Percentiles rank a stretch among this genome's conserved stretches.
phyloP scores from a whole-genome alignment of 2,113 vertebrate species.

The Chamaetylas fuelleborni region DNA sequence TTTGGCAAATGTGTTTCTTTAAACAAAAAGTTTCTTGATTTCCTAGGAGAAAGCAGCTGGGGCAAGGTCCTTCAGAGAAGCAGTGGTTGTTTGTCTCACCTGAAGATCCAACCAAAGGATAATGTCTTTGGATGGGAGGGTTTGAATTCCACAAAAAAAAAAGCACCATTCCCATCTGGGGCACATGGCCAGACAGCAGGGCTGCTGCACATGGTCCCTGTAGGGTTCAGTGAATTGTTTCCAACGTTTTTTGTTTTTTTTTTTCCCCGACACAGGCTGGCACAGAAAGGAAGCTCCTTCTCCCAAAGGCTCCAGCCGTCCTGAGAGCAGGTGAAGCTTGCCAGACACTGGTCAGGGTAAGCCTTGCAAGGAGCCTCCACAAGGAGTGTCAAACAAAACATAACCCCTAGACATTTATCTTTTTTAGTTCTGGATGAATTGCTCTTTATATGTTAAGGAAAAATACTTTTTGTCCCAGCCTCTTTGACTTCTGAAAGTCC shows the following conservation, averaged over 20 bases:
- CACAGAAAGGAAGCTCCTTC: background rate
- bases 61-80: background rate
- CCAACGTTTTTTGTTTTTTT: background rate
- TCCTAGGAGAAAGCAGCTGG: background rate
- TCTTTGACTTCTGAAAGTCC: background rate
- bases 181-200: background rate
- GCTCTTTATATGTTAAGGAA: background rate
- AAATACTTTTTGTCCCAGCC: background rate
- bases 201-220: background rate
- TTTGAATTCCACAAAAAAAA: background rate
- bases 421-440: background rate
- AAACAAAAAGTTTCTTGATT: background rate
- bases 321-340: background rate
- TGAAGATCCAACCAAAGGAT: background rate
- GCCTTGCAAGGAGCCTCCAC: background rate
- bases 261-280: background rate
- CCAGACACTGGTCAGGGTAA: background rate
- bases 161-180: background rate
- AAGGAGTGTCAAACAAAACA: background rate
- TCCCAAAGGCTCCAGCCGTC: background rate
- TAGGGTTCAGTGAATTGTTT: background rate
- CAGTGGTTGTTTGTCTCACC: background rate
- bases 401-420: background rate
- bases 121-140: background rate
- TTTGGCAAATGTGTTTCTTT: background rate